Conservation (phyloP, 2,113 vertebrate species). For the Pluvianellus socialis region DNA sequence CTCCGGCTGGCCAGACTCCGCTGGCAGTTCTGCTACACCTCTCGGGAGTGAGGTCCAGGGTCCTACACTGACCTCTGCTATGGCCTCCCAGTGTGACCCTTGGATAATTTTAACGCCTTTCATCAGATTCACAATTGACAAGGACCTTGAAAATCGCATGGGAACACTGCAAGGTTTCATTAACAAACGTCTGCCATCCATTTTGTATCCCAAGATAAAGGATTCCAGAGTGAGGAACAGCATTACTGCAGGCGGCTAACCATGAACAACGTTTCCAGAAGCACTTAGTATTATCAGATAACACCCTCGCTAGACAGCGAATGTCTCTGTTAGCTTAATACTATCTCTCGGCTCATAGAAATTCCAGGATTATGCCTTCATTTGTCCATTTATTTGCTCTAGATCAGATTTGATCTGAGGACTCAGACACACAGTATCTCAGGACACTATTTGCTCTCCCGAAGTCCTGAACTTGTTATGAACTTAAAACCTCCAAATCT, state of each 20-base stretch:
- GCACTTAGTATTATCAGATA: background rate
- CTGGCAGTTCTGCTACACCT: background rate
- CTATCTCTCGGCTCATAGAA: background rate
- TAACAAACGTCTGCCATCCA: background rate
- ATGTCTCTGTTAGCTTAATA: background rate
- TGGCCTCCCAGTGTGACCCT: background rate
- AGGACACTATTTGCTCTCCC: background rate
- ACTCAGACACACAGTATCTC: background rate
- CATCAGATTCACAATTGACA: background rate
- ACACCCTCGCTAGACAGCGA: background rate
- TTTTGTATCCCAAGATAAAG: background rate
- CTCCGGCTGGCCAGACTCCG: background rate
- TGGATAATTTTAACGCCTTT: background rate
- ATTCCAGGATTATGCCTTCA: slow-evolving; percentile 19
- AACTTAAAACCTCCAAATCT: slow-evolving; percentile 23
- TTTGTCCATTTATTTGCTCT: slow-evolving; percentile 11
- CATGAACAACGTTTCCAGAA: background rate
- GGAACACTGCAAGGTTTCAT: background rate
- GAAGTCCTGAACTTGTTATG: background rate
- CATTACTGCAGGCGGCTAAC: background rate
- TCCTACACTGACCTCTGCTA: background rate
- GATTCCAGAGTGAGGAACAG: background rate
- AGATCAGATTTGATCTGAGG: background rate
- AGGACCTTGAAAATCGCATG: background rate
- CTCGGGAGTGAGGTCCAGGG: background rate